Percentiles rank a stretch among this genome's conserved stretches.
Conservation (phyloP, 2,797 vertebrate genomes). For the Adrianichthys oophorus region DNA sequence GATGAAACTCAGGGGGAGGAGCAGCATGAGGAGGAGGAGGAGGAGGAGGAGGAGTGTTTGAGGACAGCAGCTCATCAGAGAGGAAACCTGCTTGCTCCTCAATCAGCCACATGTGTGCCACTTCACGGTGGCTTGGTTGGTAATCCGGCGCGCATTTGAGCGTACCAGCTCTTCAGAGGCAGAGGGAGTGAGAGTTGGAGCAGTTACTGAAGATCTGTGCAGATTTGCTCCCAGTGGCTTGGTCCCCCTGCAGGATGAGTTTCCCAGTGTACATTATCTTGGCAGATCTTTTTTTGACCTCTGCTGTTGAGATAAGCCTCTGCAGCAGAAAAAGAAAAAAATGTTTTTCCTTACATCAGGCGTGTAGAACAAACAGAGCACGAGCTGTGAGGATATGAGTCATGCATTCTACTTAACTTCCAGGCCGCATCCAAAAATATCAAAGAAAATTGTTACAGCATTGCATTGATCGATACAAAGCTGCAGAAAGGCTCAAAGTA, state of each 20-base stretch:
- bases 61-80: conserved; percentile 24
- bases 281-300: not conserved
- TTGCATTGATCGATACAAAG: too few species aligned
- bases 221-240: too few species aligned
- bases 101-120: conserved; percentile 2
- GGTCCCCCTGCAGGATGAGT: too few species aligned
- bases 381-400: too few species aligned
- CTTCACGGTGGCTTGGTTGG: conserved; percentile 11
- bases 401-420: too few species aligned
- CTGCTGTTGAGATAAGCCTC: conserved; percentile 7
- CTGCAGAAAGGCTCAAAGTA: too few species aligned
- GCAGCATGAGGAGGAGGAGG: conserved; percentile 33
- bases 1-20: conserved; percentile 30
- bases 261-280: conserved; percentile 1
- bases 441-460: too few species aligned
- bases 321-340: not conserved
- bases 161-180: not conserved
- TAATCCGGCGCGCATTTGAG: conserved; percentile 7
- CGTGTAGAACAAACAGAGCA: too few species aligned
- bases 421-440: too few species aligned
- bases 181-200: conserved; percentile 6
- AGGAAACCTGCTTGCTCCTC: conserved; percentile 11
- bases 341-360: too few species aligned
- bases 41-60: conserved; percentile 58
- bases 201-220: not conserved